Evolutionary conservation across 2,113 vertebrate species (phyloP).

Genomic region (Clarias batrachus): DNA sequence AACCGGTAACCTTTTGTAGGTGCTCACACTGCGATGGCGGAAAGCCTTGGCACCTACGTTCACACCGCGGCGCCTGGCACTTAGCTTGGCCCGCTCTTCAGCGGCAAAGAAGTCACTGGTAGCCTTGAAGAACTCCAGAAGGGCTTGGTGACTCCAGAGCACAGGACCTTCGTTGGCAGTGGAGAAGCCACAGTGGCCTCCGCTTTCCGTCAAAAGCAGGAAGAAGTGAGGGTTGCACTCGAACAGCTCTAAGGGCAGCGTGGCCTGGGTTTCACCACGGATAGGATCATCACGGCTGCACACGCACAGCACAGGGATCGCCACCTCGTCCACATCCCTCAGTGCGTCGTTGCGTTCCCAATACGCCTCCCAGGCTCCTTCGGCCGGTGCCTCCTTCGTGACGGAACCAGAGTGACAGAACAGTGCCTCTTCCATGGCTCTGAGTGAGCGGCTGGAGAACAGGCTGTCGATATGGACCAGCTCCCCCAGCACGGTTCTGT

Average conservation of each 20-base stretch:
- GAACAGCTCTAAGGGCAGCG: constrained; percentile 78
- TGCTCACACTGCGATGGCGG: constrained; percentile 72
- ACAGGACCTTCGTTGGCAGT: constrained; percentile 48
- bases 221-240: constrained; percentile 82
- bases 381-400: constrained; percentile 28
- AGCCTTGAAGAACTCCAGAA: constrained; percentile 78
- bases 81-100: constrained; percentile 74
- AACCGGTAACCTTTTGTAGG: constrained; percentile 69
- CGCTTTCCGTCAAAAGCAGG: constrained; percentile 71
- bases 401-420: constrained; percentile 69
- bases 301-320: constrained; percentile 76
- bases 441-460: constrained; percentile 72
- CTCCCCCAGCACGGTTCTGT: constrained; percentile 73
- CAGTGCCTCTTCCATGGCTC: constrained; percentile 72
- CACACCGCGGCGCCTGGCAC: constrained; percentile 65
- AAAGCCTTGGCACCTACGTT: constrained; percentile 60
- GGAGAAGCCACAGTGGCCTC: constrained; percentile 79
- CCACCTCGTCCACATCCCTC: constrained; percentile 80
- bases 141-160: constrained; percentile 74
- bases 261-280: constrained; percentile 68
- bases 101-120: constrained; percentile 77
- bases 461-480: constrained; percentile 66
- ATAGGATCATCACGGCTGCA: constrained; percentile 77
- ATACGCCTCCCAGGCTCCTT: constrained; percentile 72
- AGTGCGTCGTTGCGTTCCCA: constrained; percentile 81